Conservation (phyloP, 2,113 vertebrate genomes). For the Campylomormyrus tamandua region DNA sequence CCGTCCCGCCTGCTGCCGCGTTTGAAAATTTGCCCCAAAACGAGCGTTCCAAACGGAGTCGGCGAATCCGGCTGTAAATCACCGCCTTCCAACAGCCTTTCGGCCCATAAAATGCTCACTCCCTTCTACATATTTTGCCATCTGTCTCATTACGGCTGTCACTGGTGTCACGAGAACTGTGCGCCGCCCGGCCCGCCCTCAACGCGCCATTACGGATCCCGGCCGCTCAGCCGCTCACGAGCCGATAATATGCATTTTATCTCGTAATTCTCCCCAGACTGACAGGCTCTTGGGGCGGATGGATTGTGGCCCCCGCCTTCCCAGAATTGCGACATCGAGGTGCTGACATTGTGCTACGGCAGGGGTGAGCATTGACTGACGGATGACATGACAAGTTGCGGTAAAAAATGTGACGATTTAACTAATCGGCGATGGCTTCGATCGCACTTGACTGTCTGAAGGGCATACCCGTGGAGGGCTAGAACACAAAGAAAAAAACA, state of each 20-base stretch:
- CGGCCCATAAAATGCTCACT: not conserved
- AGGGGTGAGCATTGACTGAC: not conserved
- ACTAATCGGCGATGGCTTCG: not conserved
- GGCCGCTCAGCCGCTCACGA: conserved; percentile 2
- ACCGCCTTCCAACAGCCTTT: not conserved
- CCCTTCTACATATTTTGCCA: not conserved
- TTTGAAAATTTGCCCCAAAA: not conserved
- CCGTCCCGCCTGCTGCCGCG: not conserved
- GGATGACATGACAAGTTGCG: not conserved
- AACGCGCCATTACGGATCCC: not conserved
- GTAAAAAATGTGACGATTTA: not conserved
- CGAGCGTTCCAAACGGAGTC: not conserved
- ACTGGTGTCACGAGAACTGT: not conserved
- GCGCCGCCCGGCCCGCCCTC: not conserved
- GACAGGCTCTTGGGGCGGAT: not conserved
- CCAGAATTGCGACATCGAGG: not conserved
- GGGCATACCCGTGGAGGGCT: not conserved
- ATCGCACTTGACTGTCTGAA: not conserved
- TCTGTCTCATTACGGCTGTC: conserved; percentile 14
- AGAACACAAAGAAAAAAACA: not conserved
- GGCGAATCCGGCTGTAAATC: conserved; percentile 9
- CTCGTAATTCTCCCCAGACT: not conserved
- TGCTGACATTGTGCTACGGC: not conserved
- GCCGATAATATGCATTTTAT: conserved; percentile 10
- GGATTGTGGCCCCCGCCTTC: not conserved